These are phyloP conservation scores for Porites lobata DNA, from an alignment of 92 coral and sea anemone species.

Conservation along the genomic window DNA sequence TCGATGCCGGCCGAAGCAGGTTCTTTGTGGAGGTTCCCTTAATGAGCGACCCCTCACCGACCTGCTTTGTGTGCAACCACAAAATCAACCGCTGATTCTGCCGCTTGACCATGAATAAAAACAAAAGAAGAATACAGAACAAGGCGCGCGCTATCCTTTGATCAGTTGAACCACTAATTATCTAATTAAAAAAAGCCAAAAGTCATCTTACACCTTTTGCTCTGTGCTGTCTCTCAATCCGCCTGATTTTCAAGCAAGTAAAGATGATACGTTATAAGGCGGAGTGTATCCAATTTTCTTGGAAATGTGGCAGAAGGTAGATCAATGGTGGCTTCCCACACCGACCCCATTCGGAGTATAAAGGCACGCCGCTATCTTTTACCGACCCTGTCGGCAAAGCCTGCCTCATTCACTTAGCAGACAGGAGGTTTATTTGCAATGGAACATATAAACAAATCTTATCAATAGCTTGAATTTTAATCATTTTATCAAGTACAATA, in stretches of 20 bases:
- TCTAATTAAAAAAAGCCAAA: conserved; percentile 39
- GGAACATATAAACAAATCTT: conserved; percentile 47
- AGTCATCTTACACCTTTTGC: conserved; percentile 17
- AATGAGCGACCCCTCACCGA: conserved; percentile 37
- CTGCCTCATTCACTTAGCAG: conserved; percentile 46
- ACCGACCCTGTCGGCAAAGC: conserved; percentile 45
- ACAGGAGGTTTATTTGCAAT: conserved; percentile 39
- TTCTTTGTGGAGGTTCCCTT: conserved; percentile 22
- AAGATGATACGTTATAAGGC: background rate
- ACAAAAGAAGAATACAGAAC: conserved; percentile 26
- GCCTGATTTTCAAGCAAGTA: background rate
- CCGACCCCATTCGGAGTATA: conserved; percentile 53
- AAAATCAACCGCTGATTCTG: conserved; percentile 36
- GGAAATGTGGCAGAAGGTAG: background rate
- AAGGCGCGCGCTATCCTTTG: conserved; percentile 50
- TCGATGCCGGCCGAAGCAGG: background rate
- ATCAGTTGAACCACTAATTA: conserved; percentile 49
- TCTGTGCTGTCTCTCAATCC: background rate
- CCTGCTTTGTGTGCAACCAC: conserved; percentile 48
- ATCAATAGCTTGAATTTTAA: conserved; percentile 48
- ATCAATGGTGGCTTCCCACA: conserved; percentile 1
- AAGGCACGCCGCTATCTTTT: conserved; percentile 54
- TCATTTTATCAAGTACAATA: conserved; percentile 35
- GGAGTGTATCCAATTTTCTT: background rate
- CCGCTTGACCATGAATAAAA: conserved; percentile 36